Conservation (phyloP, 2,888 invertebrate species). For the Pseudeuparius sepicola region DNA sequence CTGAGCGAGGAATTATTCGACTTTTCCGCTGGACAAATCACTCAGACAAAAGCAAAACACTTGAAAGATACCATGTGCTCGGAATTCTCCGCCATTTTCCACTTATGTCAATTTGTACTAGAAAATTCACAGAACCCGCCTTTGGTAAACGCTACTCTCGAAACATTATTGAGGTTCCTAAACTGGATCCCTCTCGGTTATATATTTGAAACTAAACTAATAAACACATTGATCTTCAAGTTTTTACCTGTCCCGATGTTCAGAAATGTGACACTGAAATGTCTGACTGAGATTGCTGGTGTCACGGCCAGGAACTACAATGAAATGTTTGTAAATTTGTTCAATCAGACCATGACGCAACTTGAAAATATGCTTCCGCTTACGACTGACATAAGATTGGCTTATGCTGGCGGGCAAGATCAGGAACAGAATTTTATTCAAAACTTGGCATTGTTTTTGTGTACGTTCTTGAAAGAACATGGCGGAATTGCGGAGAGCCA, state of each 20-base stretch:
- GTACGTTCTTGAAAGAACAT: conserved; percentile 94
- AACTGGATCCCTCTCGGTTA: conserved; percentile 99
- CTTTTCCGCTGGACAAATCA: conserved; percentile 95
- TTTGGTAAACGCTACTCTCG: conserved; percentile 89
- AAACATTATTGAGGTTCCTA: conserved; percentile 90
- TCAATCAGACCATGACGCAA: conserved; percentile 87
- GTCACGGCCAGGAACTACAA: conserved; percentile 85
- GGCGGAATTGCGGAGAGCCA: conserved; percentile 77
- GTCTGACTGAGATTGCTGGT: conserved; percentile 95
- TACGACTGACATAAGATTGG: conserved; percentile 84
- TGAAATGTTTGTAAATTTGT: conserved; percentile 82
- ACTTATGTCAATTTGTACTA: conserved; percentile 94
- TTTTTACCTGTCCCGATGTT: conserved; percentile 84
- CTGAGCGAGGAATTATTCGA: conserved; percentile 99
- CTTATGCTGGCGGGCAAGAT: conserved; percentile 88
- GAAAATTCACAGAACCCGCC: conserved; percentile 97
- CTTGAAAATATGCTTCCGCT: conserved; percentile 86
- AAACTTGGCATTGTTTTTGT: conserved; percentile 93
- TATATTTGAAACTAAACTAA: conserved; percentile 97
- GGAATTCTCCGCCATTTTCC: conserved; percentile 97
- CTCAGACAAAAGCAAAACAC: conserved; percentile 98
- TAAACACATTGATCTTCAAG: conserved; percentile 88
- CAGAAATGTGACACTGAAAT: conserved; percentile 94
- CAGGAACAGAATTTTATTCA: conserved; percentile 99
- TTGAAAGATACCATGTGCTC: conserved; percentile 99